These are phyloP conservation scores for Ephestia elutella DNA, from an alignment of 1,140 invertebrate genomes.

Conservation along the genomic window DNA sequence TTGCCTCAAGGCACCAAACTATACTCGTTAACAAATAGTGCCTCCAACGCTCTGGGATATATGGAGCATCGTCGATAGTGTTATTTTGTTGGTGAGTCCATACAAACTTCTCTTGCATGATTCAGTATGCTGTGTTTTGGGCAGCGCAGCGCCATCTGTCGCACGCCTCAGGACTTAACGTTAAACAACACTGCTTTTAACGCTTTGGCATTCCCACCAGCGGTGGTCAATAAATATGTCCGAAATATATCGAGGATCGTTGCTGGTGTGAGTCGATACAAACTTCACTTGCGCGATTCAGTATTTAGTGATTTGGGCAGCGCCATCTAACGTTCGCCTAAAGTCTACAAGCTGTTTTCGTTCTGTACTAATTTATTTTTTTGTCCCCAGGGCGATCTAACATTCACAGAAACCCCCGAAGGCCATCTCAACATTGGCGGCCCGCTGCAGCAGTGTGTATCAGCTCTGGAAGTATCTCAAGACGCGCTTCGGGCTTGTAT, in stretches of 20 bases:
- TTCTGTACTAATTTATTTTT: slow-evolving; percentile 9
- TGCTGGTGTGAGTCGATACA: slow-evolving; percentile 80
- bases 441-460: slow-evolving; percentile 37
- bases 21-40: slow-evolving; percentile 79
- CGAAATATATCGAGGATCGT: slow-evolving; percentile 95
- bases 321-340: slow-evolving; percentile 17
- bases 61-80: slow-evolving; percentile 92
- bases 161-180: too few species aligned
- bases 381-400: slow-evolving; percentile 57
- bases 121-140: too few species aligned
- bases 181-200: too few species aligned
- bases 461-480: slow-evolving; percentile 81
- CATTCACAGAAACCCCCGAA: slow-evolving; percentile 42
- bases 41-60: slow-evolving; percentile 91
- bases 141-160: too few species aligned
- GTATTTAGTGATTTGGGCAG: too few species aligned
- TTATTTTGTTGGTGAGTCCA: slow-evolving; percentile 89
- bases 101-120: too few species aligned
- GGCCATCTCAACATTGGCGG: slow-evolving; percentile 44
- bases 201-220: slow-evolving; percentile 82
- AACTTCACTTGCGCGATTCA: too few species aligned
- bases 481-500: slow-evolving; percentile 85
- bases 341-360: slow-evolving; percentile 60
- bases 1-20: slow-evolving; percentile 58
- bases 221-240: too few species aligned